Conservation (phyloP, 2,888 invertebrate species). For the Melitaea athalia region DNA sequence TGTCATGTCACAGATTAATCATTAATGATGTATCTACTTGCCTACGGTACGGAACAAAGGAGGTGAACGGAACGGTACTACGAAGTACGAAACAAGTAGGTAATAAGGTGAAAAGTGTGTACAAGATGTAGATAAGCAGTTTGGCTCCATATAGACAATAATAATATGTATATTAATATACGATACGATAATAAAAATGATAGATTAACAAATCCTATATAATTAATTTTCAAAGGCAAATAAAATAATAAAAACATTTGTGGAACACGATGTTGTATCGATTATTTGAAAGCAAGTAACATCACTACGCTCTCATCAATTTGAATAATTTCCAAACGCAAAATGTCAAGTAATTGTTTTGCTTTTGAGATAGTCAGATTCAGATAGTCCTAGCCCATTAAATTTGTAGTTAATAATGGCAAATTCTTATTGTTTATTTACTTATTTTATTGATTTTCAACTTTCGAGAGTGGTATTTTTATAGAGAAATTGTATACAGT, state of each 20-base stretch:
- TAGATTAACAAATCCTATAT: too few species aligned
- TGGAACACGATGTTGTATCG: not conserved
- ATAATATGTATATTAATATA: too few species aligned
- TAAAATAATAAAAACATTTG: not conserved
- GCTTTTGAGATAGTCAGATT: conserved; percentile 30
- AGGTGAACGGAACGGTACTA: too few species aligned
- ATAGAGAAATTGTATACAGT: conserved; percentile 9
- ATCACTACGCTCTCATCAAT: not conserved
- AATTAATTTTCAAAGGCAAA: too few species aligned
- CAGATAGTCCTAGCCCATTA: conserved; percentile 31
- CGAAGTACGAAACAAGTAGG: too few species aligned
- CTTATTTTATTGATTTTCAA: conserved; percentile 20
- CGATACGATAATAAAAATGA: too few species aligned
- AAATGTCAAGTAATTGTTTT: conserved; percentile 29
- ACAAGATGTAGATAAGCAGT: too few species aligned
- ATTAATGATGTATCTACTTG: not conserved
- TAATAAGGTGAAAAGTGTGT: too few species aligned
- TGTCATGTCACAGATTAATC: not conserved
- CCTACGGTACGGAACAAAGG: too few species aligned
- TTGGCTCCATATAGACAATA: too few species aligned
- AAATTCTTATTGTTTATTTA: conserved; percentile 31
- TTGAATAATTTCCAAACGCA: conserved; percentile 15
- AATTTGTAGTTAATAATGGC: conserved; percentile 38
- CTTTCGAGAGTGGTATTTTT: conserved; percentile 17
- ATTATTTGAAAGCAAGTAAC: not conserved